Evolutionary conservation across 2,113 vertebrate genomes (phyloP), one percentile per base, ranked within the genome.

Genomic region (Caretta caretta): DNA sequence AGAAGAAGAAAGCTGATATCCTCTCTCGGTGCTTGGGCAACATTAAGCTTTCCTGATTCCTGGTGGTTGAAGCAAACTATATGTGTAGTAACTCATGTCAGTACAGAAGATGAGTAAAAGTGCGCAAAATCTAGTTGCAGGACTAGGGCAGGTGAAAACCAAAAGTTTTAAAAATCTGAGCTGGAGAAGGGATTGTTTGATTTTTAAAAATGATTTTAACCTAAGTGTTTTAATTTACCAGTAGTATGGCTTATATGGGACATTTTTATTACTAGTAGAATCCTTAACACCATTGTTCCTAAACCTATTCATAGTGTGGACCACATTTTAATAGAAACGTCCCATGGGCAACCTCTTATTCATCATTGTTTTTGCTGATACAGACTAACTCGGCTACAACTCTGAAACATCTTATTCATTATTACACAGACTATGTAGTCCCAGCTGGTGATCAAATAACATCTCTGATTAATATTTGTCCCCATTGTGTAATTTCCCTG

Each of bases 1-100:
- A 99, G 97, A 99, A 99, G 98, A 99, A 99, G 97, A 99, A 99
- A 97, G 98, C 99, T 96, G 98, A 99, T 99, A 99, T 99, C 99
- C 99, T 99, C 99, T 98, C 72, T 80, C 9, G 93, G 8, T 53
- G 76, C 17, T 90, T 75, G 65, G 42, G 5, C 50, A 81, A 65
- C 12, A 80, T 79, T 12, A 90, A 75, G 8, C n/a, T 50, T 90
- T 54, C 2, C 10, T 84, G 80, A 38, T 35, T 86, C 13, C 81
- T 89, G 17, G 35, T 50, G 49, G n/a, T 25, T 90, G 86, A 8
- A 4, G 49, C 0, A 0, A 88, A 56, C 12, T 31, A 3, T 86
- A 4, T 17, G 3, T 27, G 8, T 12, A 81, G 14, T 35, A 93
- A 9, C 35, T 91, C 76, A 42, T 76, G 7, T 84, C 57, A 84